These are phyloP conservation scores for Nycteola revayana DNA, from an alignment of 2,888 invertebrate species.

Conservation along the genomic window DNA sequence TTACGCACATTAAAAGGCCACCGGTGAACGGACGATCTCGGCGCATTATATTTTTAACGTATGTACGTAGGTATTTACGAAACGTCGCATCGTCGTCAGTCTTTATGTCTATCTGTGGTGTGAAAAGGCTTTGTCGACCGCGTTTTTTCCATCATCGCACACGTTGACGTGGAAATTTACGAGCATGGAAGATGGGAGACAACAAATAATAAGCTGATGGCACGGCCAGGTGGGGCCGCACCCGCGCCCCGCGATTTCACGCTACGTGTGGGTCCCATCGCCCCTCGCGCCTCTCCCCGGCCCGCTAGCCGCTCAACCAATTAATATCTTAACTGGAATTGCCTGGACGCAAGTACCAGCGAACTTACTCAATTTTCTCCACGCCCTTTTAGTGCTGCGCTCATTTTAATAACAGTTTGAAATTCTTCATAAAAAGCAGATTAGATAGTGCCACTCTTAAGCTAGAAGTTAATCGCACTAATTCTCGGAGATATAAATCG, in stretches of 20 bases:
- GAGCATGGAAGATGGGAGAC: conserved; percentile 78
- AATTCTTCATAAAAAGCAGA: conserved; percentile 41
- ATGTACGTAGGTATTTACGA: conserved; percentile 53
- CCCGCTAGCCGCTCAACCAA: conserved; percentile 51
- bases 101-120: conserved; percentile 68
- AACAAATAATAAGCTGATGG: conserved; percentile 76
- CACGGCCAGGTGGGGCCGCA: conserved; percentile 71
- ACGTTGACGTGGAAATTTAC: conserved; percentile 80
- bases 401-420: conserved; percentile 51
- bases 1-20: conserved; percentile 68
- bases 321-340: conserved; percentile 75
- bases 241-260: conserved; percentile 77
- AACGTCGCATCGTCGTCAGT: conserved; percentile 47
- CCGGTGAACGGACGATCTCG: conserved; percentile 45
- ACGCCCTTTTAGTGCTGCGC: conserved; percentile 55
- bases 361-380: conserved; percentile 47
- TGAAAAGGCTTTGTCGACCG: conserved; percentile 74
- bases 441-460: conserved; percentile 33
- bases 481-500: conserved; percentile 35
- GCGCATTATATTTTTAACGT: conserved; percentile 51
- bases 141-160: conserved; percentile 78
- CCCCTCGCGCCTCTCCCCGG: conserved; percentile 27
- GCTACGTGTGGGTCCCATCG: conserved; percentile 73
- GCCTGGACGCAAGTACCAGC: conserved; percentile 50
- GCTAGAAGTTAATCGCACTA: conserved; percentile 37